Evolutionary conservation across 2,888 invertebrate genomes (phyloP).

Genomic region (Calliopum simillimum): DNA sequence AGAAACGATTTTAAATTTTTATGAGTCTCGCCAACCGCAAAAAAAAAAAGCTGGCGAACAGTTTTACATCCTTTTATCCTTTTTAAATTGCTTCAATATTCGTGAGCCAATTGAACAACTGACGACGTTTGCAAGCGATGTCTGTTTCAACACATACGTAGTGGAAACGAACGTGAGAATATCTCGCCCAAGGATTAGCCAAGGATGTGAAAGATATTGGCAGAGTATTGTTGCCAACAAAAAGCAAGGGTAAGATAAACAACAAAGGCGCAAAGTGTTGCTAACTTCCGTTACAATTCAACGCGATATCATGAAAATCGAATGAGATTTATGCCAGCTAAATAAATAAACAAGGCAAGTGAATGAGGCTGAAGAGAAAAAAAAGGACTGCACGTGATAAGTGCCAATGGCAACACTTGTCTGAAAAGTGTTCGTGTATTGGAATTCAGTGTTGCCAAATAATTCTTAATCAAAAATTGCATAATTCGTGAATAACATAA

Average conservation of each 20-base stretch:
- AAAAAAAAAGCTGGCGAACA: slow-evolving; percentile 1
- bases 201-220: slow-evolving; percentile 21
- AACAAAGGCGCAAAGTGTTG: background rate
- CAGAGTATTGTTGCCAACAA: background rate
- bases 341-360: background rate
- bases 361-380: too few relatives aligned
- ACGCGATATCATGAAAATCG: background rate
- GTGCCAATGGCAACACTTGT: slow-evolving; percentile 21
- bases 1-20: slow-evolving; percentile 56
- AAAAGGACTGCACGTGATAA: slow-evolving; percentile 5
- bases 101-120: too few relatives aligned
- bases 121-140: background rate
- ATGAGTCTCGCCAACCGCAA: slow-evolving; percentile 46
- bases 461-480: too few relatives aligned
- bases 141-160: slow-evolving; percentile 27
- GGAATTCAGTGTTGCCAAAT: too few relatives aligned
- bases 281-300: background rate
- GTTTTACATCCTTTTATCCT: slow-evolving; percentile 26
- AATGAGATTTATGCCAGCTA: background rate
- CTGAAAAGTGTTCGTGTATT: too few relatives aligned
- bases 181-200: slow-evolving; percentile 23
- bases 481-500: background rate
- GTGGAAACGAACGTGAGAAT: slow-evolving; percentile 42
- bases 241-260: background rate
- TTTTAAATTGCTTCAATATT: too few relatives aligned